Base-by-base conservation (phyloP, 2,888 invertebrate genomes). In the Diplazon laetatorius region DNA sequence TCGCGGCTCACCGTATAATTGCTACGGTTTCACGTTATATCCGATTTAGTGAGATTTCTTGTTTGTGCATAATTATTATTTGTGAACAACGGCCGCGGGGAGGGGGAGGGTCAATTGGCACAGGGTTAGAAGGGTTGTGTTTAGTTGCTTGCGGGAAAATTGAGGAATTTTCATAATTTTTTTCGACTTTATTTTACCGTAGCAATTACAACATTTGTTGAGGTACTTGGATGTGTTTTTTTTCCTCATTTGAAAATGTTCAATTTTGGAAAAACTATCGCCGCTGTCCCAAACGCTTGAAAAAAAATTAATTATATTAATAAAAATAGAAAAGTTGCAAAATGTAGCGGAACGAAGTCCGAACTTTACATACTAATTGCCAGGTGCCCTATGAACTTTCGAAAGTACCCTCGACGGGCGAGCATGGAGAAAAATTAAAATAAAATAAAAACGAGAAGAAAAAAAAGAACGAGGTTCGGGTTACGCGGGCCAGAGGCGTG, bases 291-390 rank as follows among this genome's bases (percentile, higher is more conserved):
- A n/a, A 52, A 70, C 66, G 75, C 60, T 75, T 71, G 35, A 48
- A 55, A 62, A 68, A 22, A 48, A 8, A 52, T 37, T 14, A 63
- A 55, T 9, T 10, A 20, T 22, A 46, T 20, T 37, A 70, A 69
- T 71, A 16, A 59, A 50, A 76, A 68, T 73, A 69, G 62, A 60
- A 39, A 20, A 14, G 62, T 22, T 68, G 39, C 39, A 6, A 52
- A 30, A 44, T 35, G 10, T 62, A 30, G 16, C 55, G 37, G 60
- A 59, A 60, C 57, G 44, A 71, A 76, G 80, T 80, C 71, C 73
- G 73, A 79, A 81, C 84, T 87, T 86, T 86, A 85, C 86, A 85
- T 86, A 86, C 85, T 86, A 87, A 86, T 86, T 84, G 83, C 85
- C 79, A 82, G 75, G 82, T n/a, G 82, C 80, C 82, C 80, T 68